Conservation (phyloP, 1,140 invertebrate species). For the Pteromalus puparum region DNA sequence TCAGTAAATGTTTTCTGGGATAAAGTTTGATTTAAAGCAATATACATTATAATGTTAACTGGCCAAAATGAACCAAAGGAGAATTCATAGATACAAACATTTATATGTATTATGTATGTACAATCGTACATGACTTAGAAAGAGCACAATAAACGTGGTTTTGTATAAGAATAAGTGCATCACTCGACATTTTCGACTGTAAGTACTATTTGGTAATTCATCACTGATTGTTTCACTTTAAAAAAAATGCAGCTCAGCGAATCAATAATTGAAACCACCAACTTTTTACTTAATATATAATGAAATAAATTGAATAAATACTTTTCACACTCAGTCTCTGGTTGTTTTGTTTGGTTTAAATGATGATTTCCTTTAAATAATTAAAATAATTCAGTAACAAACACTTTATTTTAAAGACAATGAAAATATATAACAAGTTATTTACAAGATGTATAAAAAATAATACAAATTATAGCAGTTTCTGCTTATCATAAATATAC, state of each 20-base stretch:
- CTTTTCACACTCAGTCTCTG: constrained; percentile 33
- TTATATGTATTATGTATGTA: constrained; percentile 51
- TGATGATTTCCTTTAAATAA: background rate
- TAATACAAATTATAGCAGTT: background rate
- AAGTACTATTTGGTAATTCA: background rate
- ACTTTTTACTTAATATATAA: constrained; percentile 35
- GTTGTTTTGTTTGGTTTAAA: background rate
- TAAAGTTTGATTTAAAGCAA: constrained; percentile 4
- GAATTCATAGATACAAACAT: constrained; percentile 20
- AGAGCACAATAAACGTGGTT: constrained; percentile 59
- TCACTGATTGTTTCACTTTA: constrained; percentile 27
- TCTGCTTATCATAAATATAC: constrained; percentile 50
- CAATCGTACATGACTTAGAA: constrained; percentile 5
- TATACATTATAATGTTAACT: constrained; percentile 7
- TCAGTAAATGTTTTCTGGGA: constrained; percentile 18
- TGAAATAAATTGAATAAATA: constrained; percentile 40
- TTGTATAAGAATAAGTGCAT: constrained; percentile 52
- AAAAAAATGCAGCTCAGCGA: background rate
- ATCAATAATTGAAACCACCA: constrained; percentile 21
- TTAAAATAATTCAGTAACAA: background rate
- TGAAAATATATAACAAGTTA: background rate
- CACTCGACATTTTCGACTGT: background rate
- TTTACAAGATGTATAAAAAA: constrained; percentile 5
- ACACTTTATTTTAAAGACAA: background rate
- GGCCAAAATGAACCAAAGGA: constrained; percentile 31